Evolutionary conservation across 2,888 invertebrate species (phyloP).

Genomic region (Myopa tessellatipennis): DNA sequence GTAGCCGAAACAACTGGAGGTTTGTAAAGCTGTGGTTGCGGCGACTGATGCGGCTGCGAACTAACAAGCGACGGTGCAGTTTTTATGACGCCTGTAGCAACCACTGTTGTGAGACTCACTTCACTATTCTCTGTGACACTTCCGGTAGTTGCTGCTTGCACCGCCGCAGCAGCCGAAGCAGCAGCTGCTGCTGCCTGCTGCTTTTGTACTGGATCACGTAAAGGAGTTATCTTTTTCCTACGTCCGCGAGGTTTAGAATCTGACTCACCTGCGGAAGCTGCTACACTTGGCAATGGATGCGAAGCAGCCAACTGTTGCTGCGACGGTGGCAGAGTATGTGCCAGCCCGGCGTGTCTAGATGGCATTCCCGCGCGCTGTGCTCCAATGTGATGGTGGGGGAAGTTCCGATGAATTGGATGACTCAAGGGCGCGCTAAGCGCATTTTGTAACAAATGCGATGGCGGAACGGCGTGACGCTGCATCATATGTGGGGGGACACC

Average conservation of each 20-base stretch:
- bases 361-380: constrained; percentile 49
- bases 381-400: constrained; percentile 50
- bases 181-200: constrained; percentile 71
- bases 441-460: constrained; percentile 61
- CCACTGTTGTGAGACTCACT: constrained; percentile 32
- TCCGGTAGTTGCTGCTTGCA: constrained; percentile 37
- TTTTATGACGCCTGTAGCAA: constrained; percentile 48
- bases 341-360: constrained; percentile 28
- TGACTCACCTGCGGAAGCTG: constrained; percentile 39
- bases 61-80: constrained; percentile 40
- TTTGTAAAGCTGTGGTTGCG: constrained; percentile 68
- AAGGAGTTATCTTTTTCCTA: constrained; percentile 67
- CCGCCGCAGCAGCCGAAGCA: constrained; percentile 62
- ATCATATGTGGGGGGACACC: constrained; percentile 55
- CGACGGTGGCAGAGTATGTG: constrained; percentile 41
- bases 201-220: constrained; percentile 68
- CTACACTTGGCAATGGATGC: constrained; percentile 34
- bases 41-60: constrained; percentile 37
- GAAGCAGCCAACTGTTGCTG: constrained; percentile 47
- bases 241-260: constrained; percentile 64
- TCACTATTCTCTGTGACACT: constrained; percentile 26
- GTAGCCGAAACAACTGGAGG: constrained; percentile 59
- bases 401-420: constrained; percentile 58
- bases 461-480: constrained; percentile 53
- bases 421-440: constrained; percentile 65